Evolutionary conservation across 2,113 vertebrate species (phyloP).

Genomic region (Rhinogobius similis): DNA sequence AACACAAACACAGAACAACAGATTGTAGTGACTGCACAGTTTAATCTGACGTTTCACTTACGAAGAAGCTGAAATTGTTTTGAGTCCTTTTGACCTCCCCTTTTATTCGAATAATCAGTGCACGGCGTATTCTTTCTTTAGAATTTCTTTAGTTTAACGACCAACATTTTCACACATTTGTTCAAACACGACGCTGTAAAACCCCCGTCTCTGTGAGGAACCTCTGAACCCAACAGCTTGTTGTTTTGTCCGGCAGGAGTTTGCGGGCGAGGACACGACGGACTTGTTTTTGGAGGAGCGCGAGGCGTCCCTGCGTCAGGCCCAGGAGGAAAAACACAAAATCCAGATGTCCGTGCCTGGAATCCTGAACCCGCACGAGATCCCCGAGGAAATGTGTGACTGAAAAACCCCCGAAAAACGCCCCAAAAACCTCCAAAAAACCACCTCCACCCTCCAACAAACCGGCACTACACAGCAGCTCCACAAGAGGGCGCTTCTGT

Average conservation of each 20-base stretch:
- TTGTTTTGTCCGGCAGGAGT: conserved; percentile 80
- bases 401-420: conserved; percentile 66
- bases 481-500: conserved; percentile 82
- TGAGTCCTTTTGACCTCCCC: no score
- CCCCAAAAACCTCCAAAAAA: conserved; percentile 33
- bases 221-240: not conserved
- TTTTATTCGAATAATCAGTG: no score
- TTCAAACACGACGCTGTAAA: no score
- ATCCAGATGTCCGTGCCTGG: conserved; percentile 99
- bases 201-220: no score
- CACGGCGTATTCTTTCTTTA: no score
- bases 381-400: conserved; percentile 99
- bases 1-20: no score
- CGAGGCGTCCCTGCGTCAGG: conserved; percentile 95
- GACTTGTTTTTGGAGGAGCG: conserved; percentile 98
- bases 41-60: no score
- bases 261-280: conserved; percentile 97
- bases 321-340: conserved; percentile 99
- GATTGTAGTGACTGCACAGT: no score
- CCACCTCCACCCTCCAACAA: conserved; percentile 54
- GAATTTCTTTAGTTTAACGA: no score
- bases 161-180: no score
- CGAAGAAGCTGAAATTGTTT: no score
- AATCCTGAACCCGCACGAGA: conserved; percentile 99
- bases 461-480: conserved; percentile 54